Base-by-base conservation (phyloP, 2,888 invertebrate species). In the Brachyptera risi region DNA sequence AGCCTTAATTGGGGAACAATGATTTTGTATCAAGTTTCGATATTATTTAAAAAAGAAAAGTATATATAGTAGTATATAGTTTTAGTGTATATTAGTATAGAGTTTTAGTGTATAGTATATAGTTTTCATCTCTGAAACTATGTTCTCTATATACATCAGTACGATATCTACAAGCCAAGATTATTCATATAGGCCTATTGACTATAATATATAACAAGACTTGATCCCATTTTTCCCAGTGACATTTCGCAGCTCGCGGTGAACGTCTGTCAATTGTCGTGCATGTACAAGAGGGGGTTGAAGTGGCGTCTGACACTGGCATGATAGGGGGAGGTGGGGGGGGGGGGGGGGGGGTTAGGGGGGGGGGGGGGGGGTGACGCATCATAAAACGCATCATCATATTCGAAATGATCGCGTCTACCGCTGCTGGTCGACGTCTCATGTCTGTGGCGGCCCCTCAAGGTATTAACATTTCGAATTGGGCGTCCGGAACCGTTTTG, bases 391-490 rank as follows among this genome's bases (percentile, higher is more conserved):
- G 58, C 54, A 64, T 64, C 63, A 58, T 57, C 58, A 51, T 59
- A 56, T 56, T 56, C 63, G 38, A 50, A 58, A 57, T 59, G 56
- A 47, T 58, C 54, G 9, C 60, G 54, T 47, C 26, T 42, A 27
- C 13, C 31, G n/a, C 19, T 37, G 1, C n/a, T 23, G 4, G 17
- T 5, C 23, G 19, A 5, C 24, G 9, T 13, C 11, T 4, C 4
- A 35, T 15, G 15, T 31, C 21, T 15, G 23, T 40, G 38, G 13
- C 42, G 15, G 31, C 35, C 62, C 60, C 58, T 58, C 31, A 15
- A 56, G 58, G 61, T 61, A 63, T 63, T 63, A 63, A 63, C 63
- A 63, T 63, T 63, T 64, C 63, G 61, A 61, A 64, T 64, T 59
- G 63, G 56, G 59, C 40, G 59, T 19, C 38, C 24, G 59, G 56